phyloP scores from a whole-genome alignment of 2,888 invertebrate genomes.

The Lycia hirtaria region DNA sequence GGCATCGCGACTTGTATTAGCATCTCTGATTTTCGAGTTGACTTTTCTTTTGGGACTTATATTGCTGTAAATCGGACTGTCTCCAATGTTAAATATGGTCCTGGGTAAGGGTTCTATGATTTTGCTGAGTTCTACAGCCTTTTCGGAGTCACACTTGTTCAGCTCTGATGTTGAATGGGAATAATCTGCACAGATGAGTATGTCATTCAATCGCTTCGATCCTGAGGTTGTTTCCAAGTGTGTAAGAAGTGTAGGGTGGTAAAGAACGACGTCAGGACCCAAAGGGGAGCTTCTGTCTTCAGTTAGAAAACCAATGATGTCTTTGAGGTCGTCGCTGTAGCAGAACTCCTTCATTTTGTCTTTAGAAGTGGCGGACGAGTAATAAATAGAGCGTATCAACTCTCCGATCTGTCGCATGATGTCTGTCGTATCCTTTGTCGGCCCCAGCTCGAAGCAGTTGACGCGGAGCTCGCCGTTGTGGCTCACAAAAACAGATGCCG shows the following conservation, averaged over 20 bases:
- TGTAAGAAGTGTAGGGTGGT: constrained; percentile 78
- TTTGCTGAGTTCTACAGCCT: constrained; percentile 67
- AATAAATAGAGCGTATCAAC: constrained; percentile 60
- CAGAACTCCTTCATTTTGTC: constrained; percentile 56
- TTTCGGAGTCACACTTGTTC: constrained; percentile 79
- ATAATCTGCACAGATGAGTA: constrained; percentile 57
- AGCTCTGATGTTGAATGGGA: constrained; percentile 52
- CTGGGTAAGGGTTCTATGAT: constrained; percentile 67
- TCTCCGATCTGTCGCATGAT: constrained; percentile 68
- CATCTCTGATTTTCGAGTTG: constrained; percentile 46
- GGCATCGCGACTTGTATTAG: constrained; percentile 48
- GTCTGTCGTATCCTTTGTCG: constrained; percentile 37
- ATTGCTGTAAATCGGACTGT: constrained; percentile 75
- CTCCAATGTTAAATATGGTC: constrained; percentile 52
- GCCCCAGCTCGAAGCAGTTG: constrained; percentile 69
- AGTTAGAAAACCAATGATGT: constrained; percentile 67
- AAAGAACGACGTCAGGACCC: constrained; percentile 72
- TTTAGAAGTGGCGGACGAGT: constrained; percentile 44
- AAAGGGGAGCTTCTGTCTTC: constrained; percentile 63
- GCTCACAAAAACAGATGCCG: constrained; percentile 66
- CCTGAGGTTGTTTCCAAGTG: constrained; percentile 62
- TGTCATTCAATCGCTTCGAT: constrained; percentile 57
- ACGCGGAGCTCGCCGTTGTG: constrained; percentile 67
- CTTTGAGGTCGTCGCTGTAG: constrained; percentile 73
- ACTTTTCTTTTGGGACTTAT: constrained; percentile 57